Conservation (phyloP, 2,113 vertebrate genomes). For the Elachura formosa region DNA sequence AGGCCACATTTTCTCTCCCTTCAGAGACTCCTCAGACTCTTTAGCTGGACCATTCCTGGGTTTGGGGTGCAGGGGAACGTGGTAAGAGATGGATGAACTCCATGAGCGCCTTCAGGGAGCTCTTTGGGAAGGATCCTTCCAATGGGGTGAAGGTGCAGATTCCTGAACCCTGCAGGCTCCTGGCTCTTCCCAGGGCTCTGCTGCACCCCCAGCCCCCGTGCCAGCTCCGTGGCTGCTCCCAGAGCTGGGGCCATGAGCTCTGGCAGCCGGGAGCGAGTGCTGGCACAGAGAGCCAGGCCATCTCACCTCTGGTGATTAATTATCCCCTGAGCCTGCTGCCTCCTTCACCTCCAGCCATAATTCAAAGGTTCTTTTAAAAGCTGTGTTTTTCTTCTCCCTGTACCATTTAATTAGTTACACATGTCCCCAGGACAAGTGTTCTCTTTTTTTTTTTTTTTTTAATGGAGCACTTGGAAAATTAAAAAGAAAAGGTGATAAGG, state of each 20-base stretch:
- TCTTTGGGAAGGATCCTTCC: not conserved
- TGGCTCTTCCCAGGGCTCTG: not conserved
- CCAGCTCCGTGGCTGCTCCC: not conserved
- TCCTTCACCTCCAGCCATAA: slow-evolving; percentile 57
- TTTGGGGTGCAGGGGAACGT: accelerated
- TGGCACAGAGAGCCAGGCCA: not conserved
- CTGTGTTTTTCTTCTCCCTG: slow-evolving; percentile 40
- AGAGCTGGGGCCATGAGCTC: not conserved
- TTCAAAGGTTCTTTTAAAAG: slow-evolving; percentile 39
- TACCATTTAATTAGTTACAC: slow-evolving; percentile 59
- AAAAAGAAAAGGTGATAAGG: not conserved
- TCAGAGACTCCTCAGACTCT: not conserved
- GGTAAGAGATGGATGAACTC: accelerated
- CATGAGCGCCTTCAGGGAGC: accelerated
- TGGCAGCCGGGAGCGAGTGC: not conserved
- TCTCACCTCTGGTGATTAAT: slow-evolving; percentile 56
- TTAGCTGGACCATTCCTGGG: not conserved
- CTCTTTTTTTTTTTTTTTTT: not conserved
- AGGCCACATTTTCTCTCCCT: not conserved
- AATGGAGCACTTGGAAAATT: not conserved
- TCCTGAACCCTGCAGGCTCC: not conserved
- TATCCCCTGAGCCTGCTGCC: slow-evolving; percentile 36
- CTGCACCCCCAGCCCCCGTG: not conserved
- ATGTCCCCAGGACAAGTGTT: not conserved
- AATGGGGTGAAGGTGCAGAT: accelerated